Evolutionary conservation across 2,888 invertebrate genomes (phyloP).

Genomic region (Zygothrica quintamaculata): DNA sequence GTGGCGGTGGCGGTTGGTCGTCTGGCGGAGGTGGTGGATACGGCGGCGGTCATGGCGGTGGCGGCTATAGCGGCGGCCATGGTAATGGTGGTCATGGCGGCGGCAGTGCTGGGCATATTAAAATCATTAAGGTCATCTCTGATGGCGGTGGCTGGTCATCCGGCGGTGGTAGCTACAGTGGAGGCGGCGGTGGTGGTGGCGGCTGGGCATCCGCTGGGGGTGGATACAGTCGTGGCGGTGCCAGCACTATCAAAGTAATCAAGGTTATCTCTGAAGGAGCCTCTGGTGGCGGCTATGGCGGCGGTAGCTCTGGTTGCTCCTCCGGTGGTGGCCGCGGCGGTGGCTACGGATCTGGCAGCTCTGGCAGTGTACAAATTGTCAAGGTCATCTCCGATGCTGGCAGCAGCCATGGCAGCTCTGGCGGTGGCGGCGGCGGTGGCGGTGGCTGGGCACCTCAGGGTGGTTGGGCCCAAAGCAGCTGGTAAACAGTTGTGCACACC

Average conservation of each 20-base stretch:
- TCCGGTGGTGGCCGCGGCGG: slow-evolving; percentile 23
- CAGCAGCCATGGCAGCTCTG: slow-evolving; percentile 19
- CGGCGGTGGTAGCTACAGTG: slow-evolving; percentile 26
- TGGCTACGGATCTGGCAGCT: slow-evolving; percentile 25
- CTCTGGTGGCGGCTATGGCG: slow-evolving; percentile 30
- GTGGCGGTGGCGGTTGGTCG: slow-evolving; percentile 4
- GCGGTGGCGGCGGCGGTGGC: slow-evolving; percentile 35
- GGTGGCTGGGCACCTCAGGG: slow-evolving; percentile 65
- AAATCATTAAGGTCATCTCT: slow-evolving; percentile 44
- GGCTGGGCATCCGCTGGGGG: too few species aligned
- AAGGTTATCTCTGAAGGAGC: slow-evolving; percentile 45
- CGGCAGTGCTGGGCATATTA: slow-evolving; percentile 25
- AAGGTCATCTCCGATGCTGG: slow-evolving; percentile 45
- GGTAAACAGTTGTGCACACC: slow-evolving; percentile 43
- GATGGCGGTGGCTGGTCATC: slow-evolving; percentile 17
- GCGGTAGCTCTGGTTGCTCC: slow-evolving; percentile 20
- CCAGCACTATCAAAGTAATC: slow-evolving; percentile 35
- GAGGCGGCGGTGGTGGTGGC: too few species aligned
- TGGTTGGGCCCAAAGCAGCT: slow-evolving; percentile 61
- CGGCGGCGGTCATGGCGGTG: too few species aligned
- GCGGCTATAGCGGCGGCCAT: slow-evolving; percentile 5
- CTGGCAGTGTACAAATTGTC: slow-evolving; percentile 42
- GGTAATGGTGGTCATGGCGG: slow-evolving; percentile 18
- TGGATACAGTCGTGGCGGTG: too few species aligned
- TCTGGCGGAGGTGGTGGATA: too few species aligned